Conservation (phyloP, 2,113 vertebrate genomes). For the Cyanoramphus novaezelandiae region DNA sequence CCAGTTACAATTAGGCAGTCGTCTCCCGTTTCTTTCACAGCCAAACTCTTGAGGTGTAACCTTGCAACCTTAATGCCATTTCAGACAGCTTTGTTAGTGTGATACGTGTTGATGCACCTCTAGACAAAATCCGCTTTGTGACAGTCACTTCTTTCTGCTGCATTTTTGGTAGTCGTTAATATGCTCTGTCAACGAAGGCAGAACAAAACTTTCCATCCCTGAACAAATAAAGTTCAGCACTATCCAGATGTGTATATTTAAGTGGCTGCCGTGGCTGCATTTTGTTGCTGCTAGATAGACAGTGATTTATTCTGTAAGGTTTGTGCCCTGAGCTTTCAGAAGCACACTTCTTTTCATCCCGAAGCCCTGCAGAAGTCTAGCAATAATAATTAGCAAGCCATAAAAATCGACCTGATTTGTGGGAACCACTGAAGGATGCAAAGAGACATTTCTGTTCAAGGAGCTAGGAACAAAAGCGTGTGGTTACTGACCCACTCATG, state of each 20-base stretch:
- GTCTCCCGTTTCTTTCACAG: neutral
- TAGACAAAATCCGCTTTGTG: neutral
- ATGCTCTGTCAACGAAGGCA: neutral
- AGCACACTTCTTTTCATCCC: neutral
- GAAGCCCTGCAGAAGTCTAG: conserved; percentile 49
- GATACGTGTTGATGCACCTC: neutral
- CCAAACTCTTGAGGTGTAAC: neutral
- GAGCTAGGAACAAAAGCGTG: conserved; percentile 14
- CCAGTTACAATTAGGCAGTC: neutral
- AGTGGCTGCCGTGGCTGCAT: neutral
- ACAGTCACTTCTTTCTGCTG: neutral
- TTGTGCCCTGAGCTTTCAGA: conserved; percentile 37
- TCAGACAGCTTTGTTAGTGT: neutral
- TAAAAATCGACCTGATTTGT: conserved; percentile 69
- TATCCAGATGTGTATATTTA: neutral
- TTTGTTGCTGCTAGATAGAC: conserved; percentile 9
- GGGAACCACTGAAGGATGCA: conserved; percentile 44
- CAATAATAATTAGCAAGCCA: conserved; percentile 61
- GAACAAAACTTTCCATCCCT: neutral
- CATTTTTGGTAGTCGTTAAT: neutral
- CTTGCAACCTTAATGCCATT: neutral
- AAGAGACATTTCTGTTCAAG: conserved; percentile 52
- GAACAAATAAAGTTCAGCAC: neutral
- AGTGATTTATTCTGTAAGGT: conserved; percentile 52
- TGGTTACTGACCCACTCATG: conserved; percentile 65